Evolutionary conservation across 2,888 invertebrate genomes (phyloP).

Genomic region (Drosophila mulleri): DNA sequence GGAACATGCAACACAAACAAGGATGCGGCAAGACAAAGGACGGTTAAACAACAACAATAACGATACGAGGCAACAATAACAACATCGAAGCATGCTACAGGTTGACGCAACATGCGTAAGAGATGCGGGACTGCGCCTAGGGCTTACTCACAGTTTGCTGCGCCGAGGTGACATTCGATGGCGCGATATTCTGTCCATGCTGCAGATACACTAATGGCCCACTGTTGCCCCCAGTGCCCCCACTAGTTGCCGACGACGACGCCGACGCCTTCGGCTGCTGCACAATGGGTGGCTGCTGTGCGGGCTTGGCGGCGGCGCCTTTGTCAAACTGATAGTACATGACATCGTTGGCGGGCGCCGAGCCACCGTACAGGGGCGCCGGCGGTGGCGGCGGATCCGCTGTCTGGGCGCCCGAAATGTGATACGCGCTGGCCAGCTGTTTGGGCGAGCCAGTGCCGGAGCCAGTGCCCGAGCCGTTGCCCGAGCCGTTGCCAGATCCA

Average conservation of each 20-base stretch:
- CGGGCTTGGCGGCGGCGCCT: constrained; percentile 62
- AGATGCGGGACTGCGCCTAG: constrained; percentile 40
- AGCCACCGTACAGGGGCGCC: constrained; percentile 80
- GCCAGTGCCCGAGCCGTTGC: constrained; percentile 43
- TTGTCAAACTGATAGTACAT: constrained; percentile 84
- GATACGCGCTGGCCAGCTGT: constrained; percentile 81
- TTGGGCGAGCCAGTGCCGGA: constrained; percentile 56
- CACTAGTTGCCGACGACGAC: constrained; percentile 10
- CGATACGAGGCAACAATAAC: constrained; percentile 5
- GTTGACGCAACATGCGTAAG: constrained; percentile 56
- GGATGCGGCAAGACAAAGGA: constrained; percentile 48
- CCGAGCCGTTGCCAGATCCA: constrained; percentile 23
- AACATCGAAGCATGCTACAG: constrained; percentile 64
- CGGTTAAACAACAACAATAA: constrained; percentile 6
- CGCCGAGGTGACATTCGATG: constrained; percentile 70
- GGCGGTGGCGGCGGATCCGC: constrained; percentile 83
- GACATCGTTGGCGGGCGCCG: constrained; percentile 82
- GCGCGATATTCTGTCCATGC: constrained; percentile 75
- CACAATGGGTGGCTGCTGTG: constrained; percentile 69
- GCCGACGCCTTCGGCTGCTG: constrained; percentile 71
- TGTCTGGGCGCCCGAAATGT: constrained; percentile 84
- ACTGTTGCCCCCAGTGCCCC: constrained; percentile 17
- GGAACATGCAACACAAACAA: constrained; percentile 42
- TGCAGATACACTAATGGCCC: constrained; percentile 83
- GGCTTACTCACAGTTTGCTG: constrained; percentile 83